phyloP scores from a whole-genome alignment of 2,888 invertebrate species.

The Furcula furcula region DNA sequence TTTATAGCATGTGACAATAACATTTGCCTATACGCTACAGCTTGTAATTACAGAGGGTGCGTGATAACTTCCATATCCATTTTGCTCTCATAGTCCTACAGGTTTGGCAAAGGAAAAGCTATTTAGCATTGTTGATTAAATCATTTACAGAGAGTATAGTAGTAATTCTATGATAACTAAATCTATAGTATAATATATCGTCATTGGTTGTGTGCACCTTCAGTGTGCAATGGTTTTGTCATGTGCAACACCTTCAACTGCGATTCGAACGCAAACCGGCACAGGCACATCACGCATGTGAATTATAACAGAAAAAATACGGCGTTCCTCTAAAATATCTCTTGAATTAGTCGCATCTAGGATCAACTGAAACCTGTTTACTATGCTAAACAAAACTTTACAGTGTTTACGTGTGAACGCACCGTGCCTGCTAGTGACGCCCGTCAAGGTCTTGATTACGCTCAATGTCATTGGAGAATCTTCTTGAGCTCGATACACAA shows the following conservation, averaged over 20 bases:
- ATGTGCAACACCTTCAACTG: slow-evolving; percentile 12
- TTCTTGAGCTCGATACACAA: slow-evolving; percentile 5
- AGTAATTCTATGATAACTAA: neutral
- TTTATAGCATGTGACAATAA: too few species aligned
- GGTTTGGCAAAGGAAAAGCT: too few species aligned
- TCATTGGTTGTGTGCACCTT: slow-evolving; percentile 31
- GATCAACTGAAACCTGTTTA: slow-evolving; percentile 47
- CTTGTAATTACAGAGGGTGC: too few species aligned
- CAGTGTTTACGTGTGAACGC: slow-evolving; percentile 64
- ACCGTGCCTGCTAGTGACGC: slow-evolving; percentile 41
- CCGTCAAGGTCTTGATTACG: slow-evolving; percentile 54
- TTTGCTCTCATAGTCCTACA: too few species aligned
- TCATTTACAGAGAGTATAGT: neutral
- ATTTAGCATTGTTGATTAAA: too few species aligned
- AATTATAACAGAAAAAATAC: slow-evolving; percentile 39
- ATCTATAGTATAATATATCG: neutral
- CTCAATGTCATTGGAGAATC: slow-evolving; percentile 39
- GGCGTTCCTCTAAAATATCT: slow-evolving; percentile 61
- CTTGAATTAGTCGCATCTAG: slow-evolving; percentile 38
- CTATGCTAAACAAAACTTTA: slow-evolving; percentile 34
- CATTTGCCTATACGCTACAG: too few species aligned
- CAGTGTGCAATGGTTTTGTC: slow-evolving; percentile 38
- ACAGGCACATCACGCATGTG: slow-evolving; percentile 29
- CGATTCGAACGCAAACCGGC: slow-evolving; percentile 33
- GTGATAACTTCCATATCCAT: too few species aligned